Base-by-base conservation (phyloP, 1,140 invertebrate genomes). In the Apis cerana region DNA sequence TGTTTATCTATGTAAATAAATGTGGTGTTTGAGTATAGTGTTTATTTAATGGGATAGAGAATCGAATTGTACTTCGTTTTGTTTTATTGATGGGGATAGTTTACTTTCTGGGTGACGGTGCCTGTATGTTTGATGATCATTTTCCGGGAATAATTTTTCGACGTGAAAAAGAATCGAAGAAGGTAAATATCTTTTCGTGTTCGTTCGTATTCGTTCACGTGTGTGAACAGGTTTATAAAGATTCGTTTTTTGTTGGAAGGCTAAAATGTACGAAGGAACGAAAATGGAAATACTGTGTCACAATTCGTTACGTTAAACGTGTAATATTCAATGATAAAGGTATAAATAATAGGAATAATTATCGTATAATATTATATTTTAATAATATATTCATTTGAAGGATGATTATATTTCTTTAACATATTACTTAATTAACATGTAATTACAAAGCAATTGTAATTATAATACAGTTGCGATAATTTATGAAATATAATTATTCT, bases 1-100 rank as follows among this genome's bases (percentile, higher is more conserved):
- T 64, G 27, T 64, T 64, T 64, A 64, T 64, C 62, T 33, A 64
- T 64, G 62, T 64, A 64, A 64, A 64, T 64, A 64, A 64, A 64
- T 64, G 62, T 64, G 27, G 17, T 19, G 62, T 64, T 64, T 33
- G 27, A 33, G 27, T 33, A 64, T 27, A 19, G 23, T 64, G 27
- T 64, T 64, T 27, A 64, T 64, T 64, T 64, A 27, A 27, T 33
- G 27, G 23, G 27, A 27, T 27, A 19, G 62, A 8, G 62, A 64
- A 64, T 64, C 62, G 62, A 64, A 64, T 43, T 64, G 17, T 64
- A 17, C 23, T 17, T 19, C 15, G n/a, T 23, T 0, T 5, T 64
- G 27, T 23, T 33, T 17, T 33, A 5, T 43, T 0, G 17, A 64
- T 64, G 62, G 62, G 62, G 17, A 64, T 64, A 64, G 15, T 27